Percentiles rank a stretch among this genome's conserved stretches.
Conservation (phyloP, 2,888 invertebrate genomes). For the Metalampra italica region DNA sequence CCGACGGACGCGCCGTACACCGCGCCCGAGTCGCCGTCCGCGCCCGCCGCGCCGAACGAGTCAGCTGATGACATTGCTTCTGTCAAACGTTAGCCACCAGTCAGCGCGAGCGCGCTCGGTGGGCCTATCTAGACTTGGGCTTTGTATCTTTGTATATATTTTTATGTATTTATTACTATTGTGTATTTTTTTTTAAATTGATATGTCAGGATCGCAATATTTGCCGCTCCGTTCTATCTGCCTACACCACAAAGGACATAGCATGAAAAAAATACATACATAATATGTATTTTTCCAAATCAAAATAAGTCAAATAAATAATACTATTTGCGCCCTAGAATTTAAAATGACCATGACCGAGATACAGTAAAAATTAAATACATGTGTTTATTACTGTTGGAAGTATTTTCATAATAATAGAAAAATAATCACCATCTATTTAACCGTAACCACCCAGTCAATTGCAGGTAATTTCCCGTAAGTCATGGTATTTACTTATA, state of each 20-base stretch:
- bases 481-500: neutral
- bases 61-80: constrained; percentile 65
- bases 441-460: neutral
- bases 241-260: too few species aligned
- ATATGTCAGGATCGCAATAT: constrained; percentile 4
- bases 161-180: neutral
- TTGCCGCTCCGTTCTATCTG: too few species aligned
- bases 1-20: constrained; percentile 54
- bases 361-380: neutral
- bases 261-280: too few species aligned
- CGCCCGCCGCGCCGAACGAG: constrained; percentile 42
- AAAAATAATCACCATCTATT: neutral
- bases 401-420: neutral
- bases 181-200: too few species aligned
- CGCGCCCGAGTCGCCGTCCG: constrained; percentile 2
- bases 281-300: too few species aligned
- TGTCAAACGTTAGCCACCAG: constrained; percentile 45
- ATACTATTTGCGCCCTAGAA: too few species aligned
- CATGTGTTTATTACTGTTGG: neutral
- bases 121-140: constrained; percentile 40
- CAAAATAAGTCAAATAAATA: too few species aligned
- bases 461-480: neutral
- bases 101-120: constrained; percentile 37
- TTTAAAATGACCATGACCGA: too few species aligned
- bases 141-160: constrained; percentile 28